Base-by-base conservation (phyloP, 1,140 invertebrate species). In the Lordiphosa collinella region DNA sequence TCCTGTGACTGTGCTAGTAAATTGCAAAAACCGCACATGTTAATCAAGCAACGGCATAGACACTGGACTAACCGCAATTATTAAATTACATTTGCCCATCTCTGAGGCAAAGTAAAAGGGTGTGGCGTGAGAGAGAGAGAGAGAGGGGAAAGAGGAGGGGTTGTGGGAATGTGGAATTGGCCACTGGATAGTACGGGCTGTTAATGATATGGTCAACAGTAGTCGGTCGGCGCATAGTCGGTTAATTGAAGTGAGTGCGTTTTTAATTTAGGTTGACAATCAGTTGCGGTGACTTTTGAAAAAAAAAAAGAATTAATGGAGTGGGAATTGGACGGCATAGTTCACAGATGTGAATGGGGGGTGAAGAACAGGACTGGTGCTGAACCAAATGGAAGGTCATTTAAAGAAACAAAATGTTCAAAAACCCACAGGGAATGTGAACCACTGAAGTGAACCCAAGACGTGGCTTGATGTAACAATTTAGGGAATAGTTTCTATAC, bases 1-100 rank as follows among this genome's bases (percentile, higher is more conserved):
- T 84, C 78, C 78, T 82, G 72, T 78, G 72, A 49, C 25, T 29
- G 60, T 14, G 13, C 53, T 37, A 16, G 64, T 58, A 84, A 85
- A 84, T 84, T 84, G 64, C 73, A 46, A 55, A 78, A 84, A 84
- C 78, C 78, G 79, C 78, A 84, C 73, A 84, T 78, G 72, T 51
- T 84, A 84, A 85, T 85, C 79, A 84, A 85, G 78, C 79, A 84
- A 82, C 67, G 52, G 36, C 52, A 59, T 57, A 55, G 59, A 46
- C 55, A 44, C 25, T 8, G 25, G 6, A 29, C 25, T 29, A 84
- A 84, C 73, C 73, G 57, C 79, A 84, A 70, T 84, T 84, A 84
- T 84, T 84, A 84, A 85, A 84, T 85, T 84, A 84, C 78, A 84
- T 73, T 82, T 61, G 48, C 71, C 40, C 40, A 43, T 43, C 40